Conservation (phyloP, 2,113 vertebrate species). For the Callaeas wilsoni region DNA sequence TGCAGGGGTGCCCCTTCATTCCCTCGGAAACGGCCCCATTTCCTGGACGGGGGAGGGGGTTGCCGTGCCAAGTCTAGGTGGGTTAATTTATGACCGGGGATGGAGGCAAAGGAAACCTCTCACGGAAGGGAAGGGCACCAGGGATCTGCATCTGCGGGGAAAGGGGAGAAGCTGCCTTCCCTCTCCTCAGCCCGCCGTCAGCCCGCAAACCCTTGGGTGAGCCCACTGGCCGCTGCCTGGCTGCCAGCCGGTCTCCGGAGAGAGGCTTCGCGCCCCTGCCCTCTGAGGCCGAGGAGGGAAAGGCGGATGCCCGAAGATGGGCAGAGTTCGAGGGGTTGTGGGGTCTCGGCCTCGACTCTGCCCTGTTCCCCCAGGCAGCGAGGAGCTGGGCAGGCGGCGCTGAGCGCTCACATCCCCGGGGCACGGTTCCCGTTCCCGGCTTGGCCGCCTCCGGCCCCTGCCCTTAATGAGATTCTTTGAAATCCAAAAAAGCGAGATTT, state of each 20-base stretch:
- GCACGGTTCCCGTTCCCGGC: neutral
- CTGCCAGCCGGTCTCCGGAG: neutral
- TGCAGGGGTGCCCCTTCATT: neutral
- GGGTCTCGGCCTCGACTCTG: neutral
- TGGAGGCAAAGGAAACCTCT: neutral
- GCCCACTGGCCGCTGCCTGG: neutral
- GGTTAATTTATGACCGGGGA: neutral
- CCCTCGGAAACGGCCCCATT: neutral
- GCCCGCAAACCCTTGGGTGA: neutral
- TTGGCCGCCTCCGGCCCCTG: neutral
- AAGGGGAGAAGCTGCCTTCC: neutral
- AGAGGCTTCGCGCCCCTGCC: neutral
- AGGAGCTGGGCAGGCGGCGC: neutral
- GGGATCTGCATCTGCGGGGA: neutral
- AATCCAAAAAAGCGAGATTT: constrained; percentile 2
- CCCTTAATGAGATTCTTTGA: constrained; percentile 56
- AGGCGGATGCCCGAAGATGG: neutral
- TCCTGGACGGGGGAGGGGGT: accelerated
- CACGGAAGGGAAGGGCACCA: neutral
- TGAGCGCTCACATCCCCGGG: neutral
- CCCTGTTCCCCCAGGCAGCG: neutral
- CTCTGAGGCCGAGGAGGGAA: neutral
- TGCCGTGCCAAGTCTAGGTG: neutral
- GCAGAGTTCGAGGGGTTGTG: neutral
- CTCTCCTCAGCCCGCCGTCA: neutral